phyloP scores from a whole-genome alignment of 2,797 vertebrate species.

The Anabas testudineus region DNA sequence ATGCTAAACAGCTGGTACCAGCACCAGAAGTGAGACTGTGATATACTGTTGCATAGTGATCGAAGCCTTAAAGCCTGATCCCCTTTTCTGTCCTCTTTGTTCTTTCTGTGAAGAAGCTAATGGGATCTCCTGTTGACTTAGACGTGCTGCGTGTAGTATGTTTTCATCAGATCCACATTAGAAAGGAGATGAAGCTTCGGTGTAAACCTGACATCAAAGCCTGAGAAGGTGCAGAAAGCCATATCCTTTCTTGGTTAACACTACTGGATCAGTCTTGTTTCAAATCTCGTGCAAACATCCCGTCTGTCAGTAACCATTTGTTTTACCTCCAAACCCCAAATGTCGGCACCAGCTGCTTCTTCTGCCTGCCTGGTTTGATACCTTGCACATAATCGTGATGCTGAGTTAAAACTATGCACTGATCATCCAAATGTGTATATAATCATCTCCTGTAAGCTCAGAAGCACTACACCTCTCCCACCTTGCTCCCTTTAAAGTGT shows the following conservation, averaged over 20 bases:
- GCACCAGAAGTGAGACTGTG: not conserved
- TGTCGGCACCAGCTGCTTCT: constrained; percentile 31
- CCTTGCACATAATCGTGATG: constrained; percentile 73
- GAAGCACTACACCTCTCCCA: constrained; percentile 41
- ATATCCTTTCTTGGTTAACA: constrained; percentile 34
- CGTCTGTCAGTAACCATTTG: not conserved
- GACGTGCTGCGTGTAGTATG: not conserved
- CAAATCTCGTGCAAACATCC: not conserved
- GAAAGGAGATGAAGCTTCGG: not conserved
- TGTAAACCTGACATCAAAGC: constrained; percentile 7
- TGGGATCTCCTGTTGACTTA: not conserved
- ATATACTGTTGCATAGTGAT: not conserved
- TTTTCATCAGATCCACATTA: not conserved
- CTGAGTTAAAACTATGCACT: constrained; percentile 86
- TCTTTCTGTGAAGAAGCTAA: not conserved
- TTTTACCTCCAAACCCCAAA: constrained; percentile 4
- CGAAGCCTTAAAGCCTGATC: constrained; percentile 36
- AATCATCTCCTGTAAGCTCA: constrained; percentile 50
- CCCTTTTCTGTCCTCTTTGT: not conserved
- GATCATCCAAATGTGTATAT: constrained; percentile 60
- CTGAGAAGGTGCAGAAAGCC: constrained; percentile 50
- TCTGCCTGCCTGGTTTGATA: constrained; percentile 32
- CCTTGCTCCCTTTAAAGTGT: constrained; percentile 46
- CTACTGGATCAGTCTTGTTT: not conserved
- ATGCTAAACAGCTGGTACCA: not conserved